Evolutionary conservation across 2,888 invertebrate species (phyloP).

Genomic region (Bruchidius siliquastri): DNA sequence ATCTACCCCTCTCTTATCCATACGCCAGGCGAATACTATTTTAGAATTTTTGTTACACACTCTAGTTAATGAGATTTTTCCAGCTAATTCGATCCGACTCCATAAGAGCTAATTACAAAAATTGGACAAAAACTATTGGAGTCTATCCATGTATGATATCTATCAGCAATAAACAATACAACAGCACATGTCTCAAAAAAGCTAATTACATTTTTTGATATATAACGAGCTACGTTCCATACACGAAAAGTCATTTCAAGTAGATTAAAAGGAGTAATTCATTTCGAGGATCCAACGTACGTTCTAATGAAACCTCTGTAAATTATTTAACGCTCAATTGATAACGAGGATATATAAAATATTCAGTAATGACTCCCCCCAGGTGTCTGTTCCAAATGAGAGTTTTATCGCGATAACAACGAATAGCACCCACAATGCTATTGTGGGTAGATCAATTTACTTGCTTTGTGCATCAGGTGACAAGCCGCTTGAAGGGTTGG

Average conservation of each 20-base stretch:
- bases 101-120: not conserved
- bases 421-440: not conserved
- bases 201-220: not conserved
- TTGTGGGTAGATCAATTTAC: not conserved
- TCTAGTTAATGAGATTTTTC: too few species aligned
- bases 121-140: not conserved
- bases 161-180: not conserved
- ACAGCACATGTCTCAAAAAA: not conserved
- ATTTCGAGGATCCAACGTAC: not conserved
- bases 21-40: too few species aligned
- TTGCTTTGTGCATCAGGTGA: not conserved
- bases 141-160: not conserved
- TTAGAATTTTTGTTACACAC: too few species aligned
- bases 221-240: not conserved
- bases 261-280: not conserved
- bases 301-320: not conserved
- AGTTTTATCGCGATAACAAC: not conserved
- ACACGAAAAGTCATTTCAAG: not conserved
- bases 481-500: not conserved
- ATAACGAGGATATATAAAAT: slow-evolving; percentile 12
- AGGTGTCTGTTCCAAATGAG: slow-evolving; percentile 13
- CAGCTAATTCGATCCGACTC: too few species aligned
- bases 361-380: slow-evolving; percentile 21
- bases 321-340: not conserved
- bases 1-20: too few species aligned